A percentile compares a stretch with the other conserved stretches of the same genome.
Conservation (phyloP, 2,888 invertebrate species). For the Euphydryas editha region DNA sequence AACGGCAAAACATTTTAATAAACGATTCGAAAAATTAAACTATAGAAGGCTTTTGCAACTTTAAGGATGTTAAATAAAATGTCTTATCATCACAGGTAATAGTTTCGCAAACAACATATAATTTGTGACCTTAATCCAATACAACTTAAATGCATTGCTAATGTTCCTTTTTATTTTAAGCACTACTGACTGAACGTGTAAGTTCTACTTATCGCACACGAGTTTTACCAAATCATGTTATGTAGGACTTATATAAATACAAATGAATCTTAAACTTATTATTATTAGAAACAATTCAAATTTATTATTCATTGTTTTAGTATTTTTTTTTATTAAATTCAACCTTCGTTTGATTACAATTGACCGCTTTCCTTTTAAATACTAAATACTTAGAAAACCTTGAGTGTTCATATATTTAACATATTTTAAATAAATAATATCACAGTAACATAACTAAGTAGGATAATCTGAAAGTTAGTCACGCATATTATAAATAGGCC, state of each 20-base stretch:
- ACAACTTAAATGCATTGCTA: constrained; percentile 35
- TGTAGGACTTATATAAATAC: neutral
- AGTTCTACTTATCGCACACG: neutral
- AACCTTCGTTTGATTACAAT: too few relatives aligned
- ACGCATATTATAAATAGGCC: constrained; percentile 50
- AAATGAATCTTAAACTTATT: too few relatives aligned
- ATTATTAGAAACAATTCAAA: too few relatives aligned
- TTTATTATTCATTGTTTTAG: too few relatives aligned
- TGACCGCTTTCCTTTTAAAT: neutral
- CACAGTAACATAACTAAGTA: constrained; percentile 32
- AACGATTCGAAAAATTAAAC: neutral
- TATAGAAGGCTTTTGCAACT: neutral
- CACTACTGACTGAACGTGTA: too few relatives aligned
- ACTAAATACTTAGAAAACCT: neutral
- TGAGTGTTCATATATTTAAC: neutral
- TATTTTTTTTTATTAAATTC: too few relatives aligned
- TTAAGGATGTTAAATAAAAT: constrained; percentile 1
- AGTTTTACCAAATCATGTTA: neutral
- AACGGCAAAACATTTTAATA: too few relatives aligned
- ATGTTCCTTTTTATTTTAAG: constrained; percentile 4
- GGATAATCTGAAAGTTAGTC: constrained; percentile 14
- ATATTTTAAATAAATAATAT: constrained; percentile 38
- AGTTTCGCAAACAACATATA: constrained; percentile 43
- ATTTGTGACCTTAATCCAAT: constrained; percentile 51
- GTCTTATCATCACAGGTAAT: constrained; percentile 5